Evolutionary conservation across 2,113 vertebrate genomes (phyloP).

Genomic region (Campylorhamphus procurvoides): DNA sequence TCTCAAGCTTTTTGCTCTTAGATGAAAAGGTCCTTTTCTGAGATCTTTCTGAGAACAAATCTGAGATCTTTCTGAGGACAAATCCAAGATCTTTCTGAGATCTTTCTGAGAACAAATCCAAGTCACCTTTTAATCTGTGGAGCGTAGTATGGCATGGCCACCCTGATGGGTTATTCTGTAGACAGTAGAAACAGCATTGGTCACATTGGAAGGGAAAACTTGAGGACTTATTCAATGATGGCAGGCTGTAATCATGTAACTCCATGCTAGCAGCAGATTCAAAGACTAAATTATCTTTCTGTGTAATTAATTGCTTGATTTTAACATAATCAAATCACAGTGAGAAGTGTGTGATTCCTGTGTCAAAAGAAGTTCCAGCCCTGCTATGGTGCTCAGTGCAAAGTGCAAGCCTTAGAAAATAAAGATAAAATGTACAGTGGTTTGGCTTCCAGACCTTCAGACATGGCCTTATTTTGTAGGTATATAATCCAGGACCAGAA

Average conservation of each 20-base stretch:
- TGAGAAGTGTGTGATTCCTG: background rate
- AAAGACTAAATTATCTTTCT: constrained; percentile 11
- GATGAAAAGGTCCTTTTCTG: background rate
- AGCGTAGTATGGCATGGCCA: background rate
- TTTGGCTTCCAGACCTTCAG: constrained; percentile 24
- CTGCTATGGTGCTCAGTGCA: background rate
- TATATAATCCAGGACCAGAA: background rate
- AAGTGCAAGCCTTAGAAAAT: background rate
- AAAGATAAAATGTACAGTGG: background rate
- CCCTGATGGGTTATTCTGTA: background rate
- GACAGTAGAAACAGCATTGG: background rate
- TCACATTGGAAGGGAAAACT: background rate
- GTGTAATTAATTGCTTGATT: background rate
- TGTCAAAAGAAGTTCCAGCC: constrained; percentile 9
- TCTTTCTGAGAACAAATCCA: background rate
- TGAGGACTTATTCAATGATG: background rate
- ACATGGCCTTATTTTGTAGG: background rate
- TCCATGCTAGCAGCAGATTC: background rate
- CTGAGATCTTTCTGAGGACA: background rate
- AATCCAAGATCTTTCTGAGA: background rate
- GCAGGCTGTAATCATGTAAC: background rate
- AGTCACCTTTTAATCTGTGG: background rate
- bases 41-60: background rate
- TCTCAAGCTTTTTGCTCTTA: background rate
- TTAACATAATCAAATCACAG: constrained; percentile 4